Conservation (phyloP, 2,797 vertebrate genomes). For the Molossus alvarezi region DNA sequence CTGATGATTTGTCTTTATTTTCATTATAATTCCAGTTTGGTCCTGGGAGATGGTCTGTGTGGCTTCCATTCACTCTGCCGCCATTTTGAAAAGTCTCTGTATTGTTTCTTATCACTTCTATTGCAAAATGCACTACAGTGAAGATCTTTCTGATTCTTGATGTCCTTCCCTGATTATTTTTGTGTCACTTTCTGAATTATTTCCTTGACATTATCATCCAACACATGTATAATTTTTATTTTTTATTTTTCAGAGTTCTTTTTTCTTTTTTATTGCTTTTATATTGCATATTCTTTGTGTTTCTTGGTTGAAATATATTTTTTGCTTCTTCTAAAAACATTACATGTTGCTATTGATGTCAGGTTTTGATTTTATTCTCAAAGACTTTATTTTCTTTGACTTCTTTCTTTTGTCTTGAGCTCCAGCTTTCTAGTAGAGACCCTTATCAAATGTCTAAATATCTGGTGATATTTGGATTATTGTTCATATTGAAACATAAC, state of each 20-base stretch:
- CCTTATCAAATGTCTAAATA: neutral
- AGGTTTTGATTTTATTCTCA: neutral
- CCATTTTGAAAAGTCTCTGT: neutral
- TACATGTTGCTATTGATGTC: neutral
- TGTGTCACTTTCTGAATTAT: neutral
- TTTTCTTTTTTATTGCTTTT: neutral
- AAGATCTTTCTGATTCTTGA: neutral
- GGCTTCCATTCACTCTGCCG: too few relatives aligned
- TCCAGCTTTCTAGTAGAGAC: neutral
- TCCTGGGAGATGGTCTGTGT: too few relatives aligned
- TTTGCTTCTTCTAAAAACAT: neutral
- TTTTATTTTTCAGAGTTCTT: neutral
- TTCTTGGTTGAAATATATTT: slow-evolving; percentile 4
- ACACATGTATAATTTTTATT: neutral
- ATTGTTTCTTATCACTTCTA: neutral
- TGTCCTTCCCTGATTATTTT: slow-evolving; percentile 8
- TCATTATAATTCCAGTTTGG: too few relatives aligned
- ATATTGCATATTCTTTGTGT: neutral
- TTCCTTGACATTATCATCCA: neutral
- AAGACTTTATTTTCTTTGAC: neutral
- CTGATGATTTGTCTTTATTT: too few relatives aligned
- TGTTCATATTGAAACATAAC: neutral
- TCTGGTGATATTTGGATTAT: neutral
- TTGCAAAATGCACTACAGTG: neutral
- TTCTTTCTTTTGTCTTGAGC: neutral